A percentile compares a stretch with the other conserved stretches of the same genome.
Conservation (phyloP, 2,888 invertebrate species). For the Glyphotaelius pellucidus region DNA sequence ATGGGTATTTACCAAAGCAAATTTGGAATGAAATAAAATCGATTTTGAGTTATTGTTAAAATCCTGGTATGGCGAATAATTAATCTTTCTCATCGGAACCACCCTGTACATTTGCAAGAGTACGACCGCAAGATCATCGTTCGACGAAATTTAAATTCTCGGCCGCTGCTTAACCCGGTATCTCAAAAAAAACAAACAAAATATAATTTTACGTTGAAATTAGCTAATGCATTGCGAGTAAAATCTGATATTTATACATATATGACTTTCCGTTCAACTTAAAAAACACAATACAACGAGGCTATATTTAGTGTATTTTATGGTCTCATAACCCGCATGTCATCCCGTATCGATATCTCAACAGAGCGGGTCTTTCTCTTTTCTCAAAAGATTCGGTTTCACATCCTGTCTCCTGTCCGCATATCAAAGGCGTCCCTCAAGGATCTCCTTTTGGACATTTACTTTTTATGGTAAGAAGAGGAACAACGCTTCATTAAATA, state of each 20-base stretch:
- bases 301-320: background rate
- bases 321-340: background rate
- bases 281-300: background rate
- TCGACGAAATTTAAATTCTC: too few relatives aligned
- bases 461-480: background rate
- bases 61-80: too few relatives aligned
- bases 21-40: too few relatives aligned
- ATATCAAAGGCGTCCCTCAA: background rate
- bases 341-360: slow-evolving; percentile 16
- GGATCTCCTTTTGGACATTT: background rate
- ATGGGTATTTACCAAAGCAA: too few relatives aligned
- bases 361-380: background rate
- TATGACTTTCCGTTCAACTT: background rate
- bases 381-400: slow-evolving; percentile 29
- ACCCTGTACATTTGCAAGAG: too few relatives aligned
- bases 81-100: too few relatives aligned
- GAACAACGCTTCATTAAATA: background rate
- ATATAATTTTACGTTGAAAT: too few relatives aligned
- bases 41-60: too few relatives aligned
- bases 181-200: too few relatives aligned
- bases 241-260: background rate
- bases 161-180: too few relatives aligned
- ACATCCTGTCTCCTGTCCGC: slow-evolving; percentile 13
- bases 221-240: too few relatives aligned
- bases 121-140: too few relatives aligned